Evolutionary conservation across 2,797 vertebrate genomes (phyloP).

Genomic region (Trichosurus vulpecula): DNA sequence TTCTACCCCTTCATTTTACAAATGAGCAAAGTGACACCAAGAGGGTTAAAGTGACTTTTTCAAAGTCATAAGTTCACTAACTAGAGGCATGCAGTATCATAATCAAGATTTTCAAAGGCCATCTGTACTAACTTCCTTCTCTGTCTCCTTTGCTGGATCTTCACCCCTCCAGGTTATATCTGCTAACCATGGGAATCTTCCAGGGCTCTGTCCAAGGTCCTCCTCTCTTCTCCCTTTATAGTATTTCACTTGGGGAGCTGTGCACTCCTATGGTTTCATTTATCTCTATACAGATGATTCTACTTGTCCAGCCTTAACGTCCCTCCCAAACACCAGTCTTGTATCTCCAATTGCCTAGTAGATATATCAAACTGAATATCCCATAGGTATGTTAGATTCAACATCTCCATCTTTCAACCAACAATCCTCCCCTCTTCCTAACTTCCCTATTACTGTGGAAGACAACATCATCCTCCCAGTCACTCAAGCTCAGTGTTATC

Average conservation of each 20-base stretch:
- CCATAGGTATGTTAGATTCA: background rate
- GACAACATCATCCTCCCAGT: background rate
- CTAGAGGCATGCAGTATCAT: background rate
- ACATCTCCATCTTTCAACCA: background rate
- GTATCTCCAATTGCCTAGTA: background rate
- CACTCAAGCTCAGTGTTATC: background rate
- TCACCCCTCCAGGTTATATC: background rate
- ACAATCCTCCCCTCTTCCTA: background rate
- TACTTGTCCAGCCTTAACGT: no score
- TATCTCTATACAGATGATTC: no score
- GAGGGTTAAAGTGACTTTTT: background rate
- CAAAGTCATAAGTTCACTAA: background rate
- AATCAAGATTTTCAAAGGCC: background rate
- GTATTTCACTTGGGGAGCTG: no score
- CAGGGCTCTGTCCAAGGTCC: background rate
- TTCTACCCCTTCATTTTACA: background rate
- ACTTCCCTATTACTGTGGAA: background rate
- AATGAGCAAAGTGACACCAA: background rate
- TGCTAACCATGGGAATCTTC: background rate
- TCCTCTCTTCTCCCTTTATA: background rate
- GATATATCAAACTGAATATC: background rate
- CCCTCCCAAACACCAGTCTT: background rate
- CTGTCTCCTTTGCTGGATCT: background rate
- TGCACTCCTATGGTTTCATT: no score
- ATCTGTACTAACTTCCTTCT: background rate